Percentiles rank a stretch among this genome's conserved stretches.
These are phyloP conservation scores for Rhimphoctona megacephalus DNA, from an alignment of 2,888 invertebrate genomes.

Conservation along the genomic window DNA sequence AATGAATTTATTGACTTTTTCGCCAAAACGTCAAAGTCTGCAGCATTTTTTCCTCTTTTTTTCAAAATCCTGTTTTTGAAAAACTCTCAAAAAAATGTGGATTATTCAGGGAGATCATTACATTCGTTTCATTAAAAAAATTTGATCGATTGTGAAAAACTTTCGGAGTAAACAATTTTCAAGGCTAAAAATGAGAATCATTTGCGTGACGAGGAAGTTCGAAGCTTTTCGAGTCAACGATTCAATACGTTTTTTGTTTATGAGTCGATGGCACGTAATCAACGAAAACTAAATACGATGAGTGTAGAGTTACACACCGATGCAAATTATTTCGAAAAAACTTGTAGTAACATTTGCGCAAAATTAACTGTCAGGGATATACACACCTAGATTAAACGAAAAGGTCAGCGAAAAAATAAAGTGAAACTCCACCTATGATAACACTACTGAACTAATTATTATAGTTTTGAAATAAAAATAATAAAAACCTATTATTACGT, in stretches of 20 bases:
- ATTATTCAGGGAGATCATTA: neutral
- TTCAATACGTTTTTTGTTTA: neutral
- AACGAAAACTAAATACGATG: neutral
- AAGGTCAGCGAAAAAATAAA: neutral
- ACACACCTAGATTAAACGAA: neutral
- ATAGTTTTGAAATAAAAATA: slow-evolving; percentile 47
- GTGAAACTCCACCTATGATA: neutral
- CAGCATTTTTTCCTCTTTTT: neutral
- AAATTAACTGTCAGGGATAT: slow-evolving; percentile 1
- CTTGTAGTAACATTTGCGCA: slow-evolving; percentile 2
- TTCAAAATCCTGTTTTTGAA: neutral
- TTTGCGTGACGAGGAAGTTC: neutral
- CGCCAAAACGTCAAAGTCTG: neutral
- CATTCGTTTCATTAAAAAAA: no score
- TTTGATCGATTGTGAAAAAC: neutral
- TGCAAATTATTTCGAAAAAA: neutral
- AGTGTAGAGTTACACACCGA: neutral
- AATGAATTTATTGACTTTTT: neutral
- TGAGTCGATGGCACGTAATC: neutral
- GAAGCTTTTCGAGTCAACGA: neutral
- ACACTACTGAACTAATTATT: slow-evolving; percentile 42
- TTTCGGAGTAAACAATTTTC: neutral
- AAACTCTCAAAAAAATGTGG: no score
- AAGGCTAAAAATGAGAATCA: neutral
- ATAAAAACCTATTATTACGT: slow-evolving; percentile 33